A percentile compares a stretch with the other conserved stretches of the same genome.
Conservation (phyloP, 2,888 invertebrate genomes). For the Arrhopalites spinosus region DNA sequence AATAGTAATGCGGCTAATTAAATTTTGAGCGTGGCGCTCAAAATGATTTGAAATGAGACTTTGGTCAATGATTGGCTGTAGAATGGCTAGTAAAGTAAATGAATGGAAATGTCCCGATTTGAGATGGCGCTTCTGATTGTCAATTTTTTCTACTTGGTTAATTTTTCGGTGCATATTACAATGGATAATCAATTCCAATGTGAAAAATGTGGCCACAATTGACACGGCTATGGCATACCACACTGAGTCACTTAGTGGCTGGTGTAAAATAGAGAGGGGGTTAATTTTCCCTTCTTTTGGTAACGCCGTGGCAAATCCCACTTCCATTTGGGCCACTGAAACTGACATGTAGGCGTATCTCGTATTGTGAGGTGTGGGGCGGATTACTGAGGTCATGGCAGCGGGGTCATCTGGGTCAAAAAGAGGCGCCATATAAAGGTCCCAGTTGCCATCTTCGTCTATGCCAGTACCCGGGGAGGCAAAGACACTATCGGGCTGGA, state of each 20-base stretch:
- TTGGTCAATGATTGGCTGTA: background rate
- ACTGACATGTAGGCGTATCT: no score
- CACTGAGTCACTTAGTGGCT: background rate
- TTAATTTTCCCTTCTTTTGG: background rate
- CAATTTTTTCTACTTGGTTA: background rate
- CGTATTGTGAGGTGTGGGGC: no score
- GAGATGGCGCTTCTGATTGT: background rate
- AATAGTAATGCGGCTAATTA: background rate
- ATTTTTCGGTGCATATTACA: background rate
- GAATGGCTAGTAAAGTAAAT: background rate
- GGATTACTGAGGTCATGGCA: no score
- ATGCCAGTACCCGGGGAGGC: no score
- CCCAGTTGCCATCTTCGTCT: no score
- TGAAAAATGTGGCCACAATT: background rate
- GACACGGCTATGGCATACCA: background rate
- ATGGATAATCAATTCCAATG: background rate
- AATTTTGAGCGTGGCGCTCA: no score
- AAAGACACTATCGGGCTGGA: no score
- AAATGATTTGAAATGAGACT: no score
- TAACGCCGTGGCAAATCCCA: background rate
- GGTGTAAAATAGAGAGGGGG: no score
- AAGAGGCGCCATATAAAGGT: no score
- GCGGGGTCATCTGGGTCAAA: no score
- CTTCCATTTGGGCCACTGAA: no score
- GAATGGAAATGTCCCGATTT: background rate